Percentiles rank a stretch among this genome's conserved stretches.
These are phyloP conservation scores for Drosophila bocqueti DNA, from an alignment of 1,140 invertebrate genomes.

Conservation along the genomic window DNA sequence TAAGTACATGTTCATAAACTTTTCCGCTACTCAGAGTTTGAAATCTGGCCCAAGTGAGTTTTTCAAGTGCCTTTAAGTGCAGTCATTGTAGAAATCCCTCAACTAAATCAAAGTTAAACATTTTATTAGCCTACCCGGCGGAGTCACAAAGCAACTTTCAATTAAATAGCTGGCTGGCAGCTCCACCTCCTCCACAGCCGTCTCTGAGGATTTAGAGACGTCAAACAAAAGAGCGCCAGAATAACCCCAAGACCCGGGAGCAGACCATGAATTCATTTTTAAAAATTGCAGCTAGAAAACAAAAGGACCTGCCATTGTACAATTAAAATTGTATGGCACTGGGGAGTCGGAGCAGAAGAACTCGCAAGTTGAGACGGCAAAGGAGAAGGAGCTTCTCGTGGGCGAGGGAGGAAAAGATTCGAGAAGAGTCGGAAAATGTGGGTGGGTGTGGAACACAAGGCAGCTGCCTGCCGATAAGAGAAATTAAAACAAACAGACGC, in stretches of 20 bases:
- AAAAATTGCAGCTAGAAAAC: constrained; percentile 77
- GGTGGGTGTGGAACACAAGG: constrained; percentile 26
- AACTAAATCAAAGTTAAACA: constrained; percentile 84
- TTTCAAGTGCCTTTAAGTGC: constrained; percentile 48
- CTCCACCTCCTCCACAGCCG: background rate
- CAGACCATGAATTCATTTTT: constrained; percentile 73
- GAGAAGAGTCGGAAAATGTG: constrained; percentile 13
- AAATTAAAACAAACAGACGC: constrained; percentile 80
- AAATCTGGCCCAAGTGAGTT: constrained; percentile 1
- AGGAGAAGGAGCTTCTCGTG: constrained; percentile 5
- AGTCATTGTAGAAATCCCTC: constrained; percentile 72
- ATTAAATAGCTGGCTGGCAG: constrained; percentile 72
- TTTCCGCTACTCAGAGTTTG: background rate
- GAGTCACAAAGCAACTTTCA: constrained; percentile 82
- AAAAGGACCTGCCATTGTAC: constrained; percentile 78
- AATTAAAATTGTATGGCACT: constrained; percentile 81
- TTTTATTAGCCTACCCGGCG: constrained; percentile 74
- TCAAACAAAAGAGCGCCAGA: constrained; percentile 71
- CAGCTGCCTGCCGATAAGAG: constrained; percentile 77
- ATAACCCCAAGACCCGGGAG: constrained; percentile 39
- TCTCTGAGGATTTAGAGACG: constrained; percentile 64
- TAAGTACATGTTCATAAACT: background rate
- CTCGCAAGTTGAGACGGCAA: constrained; percentile 34
- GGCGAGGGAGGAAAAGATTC: background rate
- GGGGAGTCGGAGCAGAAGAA: constrained; percentile 45